Evolutionary conservation across 2,888 invertebrate genomes (phyloP), one percentile per base, ranked within the genome.

Genomic region (Reticulitermes lucifugus): DNA sequence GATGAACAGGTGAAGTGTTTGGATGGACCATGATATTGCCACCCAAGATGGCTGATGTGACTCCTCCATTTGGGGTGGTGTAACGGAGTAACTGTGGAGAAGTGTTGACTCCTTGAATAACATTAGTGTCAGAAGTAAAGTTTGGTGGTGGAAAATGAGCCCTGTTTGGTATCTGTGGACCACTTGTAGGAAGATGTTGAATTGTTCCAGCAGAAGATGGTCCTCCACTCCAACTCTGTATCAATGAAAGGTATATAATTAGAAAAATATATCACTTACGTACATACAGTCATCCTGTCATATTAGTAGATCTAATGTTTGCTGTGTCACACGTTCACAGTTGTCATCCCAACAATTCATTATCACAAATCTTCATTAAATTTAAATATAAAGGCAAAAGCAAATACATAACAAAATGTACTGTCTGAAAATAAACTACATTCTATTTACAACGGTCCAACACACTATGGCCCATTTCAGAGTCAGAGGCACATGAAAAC

Each of bases 91-190:
- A 86, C 71, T 89, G 88, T 59, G 89, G 88, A 46, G 89, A 89
- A 84, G 84, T 89, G 89, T 85, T 89, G 88, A 87, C 88, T 89
- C 73, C 89, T 88, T 71, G 89, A 88, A 84, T 89, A 89, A n/a
- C 89, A 88, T 84, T 80, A n/a, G 70, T 9, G 9, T 81, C 65
- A n/a, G 81, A 35, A 18, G 70, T 35, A n/a, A 70, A 65, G 55
- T 46, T 81, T 43, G 81, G 81, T 43, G 65, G 70, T 43, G 81
- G 81, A 59, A 81, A 81, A 89, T 89, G 86, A 25, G 79, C 25
- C 21, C 79, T 60, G 79, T 65, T 84, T 79, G 77, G 73, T 22
- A 77, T 77, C 41, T 84, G 84, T 43, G 84, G 60, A 6, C 79
- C 25, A 22, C 41, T 29, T 41, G 77, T 41, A 46, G 71, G n/a